Conservation (phyloP, 2,888 invertebrate species). For the Synergus gifuensis region DNA sequence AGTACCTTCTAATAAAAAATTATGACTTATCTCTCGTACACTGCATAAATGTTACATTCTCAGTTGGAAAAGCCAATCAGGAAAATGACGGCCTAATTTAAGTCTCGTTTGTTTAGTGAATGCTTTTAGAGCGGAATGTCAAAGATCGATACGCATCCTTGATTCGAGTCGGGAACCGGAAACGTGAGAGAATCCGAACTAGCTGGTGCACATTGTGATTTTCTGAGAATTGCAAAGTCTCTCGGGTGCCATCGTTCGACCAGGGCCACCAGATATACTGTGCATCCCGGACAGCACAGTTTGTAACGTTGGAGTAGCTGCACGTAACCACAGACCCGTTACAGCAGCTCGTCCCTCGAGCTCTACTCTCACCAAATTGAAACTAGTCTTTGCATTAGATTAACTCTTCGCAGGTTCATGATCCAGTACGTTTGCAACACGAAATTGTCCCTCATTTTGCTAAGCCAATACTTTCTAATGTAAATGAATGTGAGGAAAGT, state of each 20-base stretch:
- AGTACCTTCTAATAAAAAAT: neutral
- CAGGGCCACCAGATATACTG: conserved; percentile 61
- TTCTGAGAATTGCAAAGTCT: conserved; percentile 67
- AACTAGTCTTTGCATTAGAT: conserved; percentile 74
- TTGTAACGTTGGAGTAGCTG: conserved; percentile 56
- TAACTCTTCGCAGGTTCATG: conserved; percentile 66
- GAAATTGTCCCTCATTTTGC: conserved; percentile 43
- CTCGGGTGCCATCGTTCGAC: conserved; percentile 67
- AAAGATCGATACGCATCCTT: conserved; percentile 20
- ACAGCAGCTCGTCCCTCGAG: conserved; percentile 63
- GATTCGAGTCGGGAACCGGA: neutral
- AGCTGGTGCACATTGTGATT: conserved; percentile 64
- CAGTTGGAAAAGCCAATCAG: neutral
- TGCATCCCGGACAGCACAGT: conserved; percentile 54
- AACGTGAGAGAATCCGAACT: neutral
- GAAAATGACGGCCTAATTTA: conserved; percentile 1
- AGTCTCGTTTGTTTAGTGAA: neutral
- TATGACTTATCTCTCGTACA: neutral
- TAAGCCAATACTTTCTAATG: no score
- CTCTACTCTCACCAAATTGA: conserved; percentile 71
- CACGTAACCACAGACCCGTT: conserved; percentile 62
- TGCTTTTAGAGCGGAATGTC: neutral
- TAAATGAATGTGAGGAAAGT: no score
- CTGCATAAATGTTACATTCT: neutral
- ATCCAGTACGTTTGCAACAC: conserved; percentile 53